These are phyloP conservation scores for Syrrhaptes paradoxus DNA, from an alignment of 2,113 vertebrate genomes.

Conservation along the genomic window DNA sequence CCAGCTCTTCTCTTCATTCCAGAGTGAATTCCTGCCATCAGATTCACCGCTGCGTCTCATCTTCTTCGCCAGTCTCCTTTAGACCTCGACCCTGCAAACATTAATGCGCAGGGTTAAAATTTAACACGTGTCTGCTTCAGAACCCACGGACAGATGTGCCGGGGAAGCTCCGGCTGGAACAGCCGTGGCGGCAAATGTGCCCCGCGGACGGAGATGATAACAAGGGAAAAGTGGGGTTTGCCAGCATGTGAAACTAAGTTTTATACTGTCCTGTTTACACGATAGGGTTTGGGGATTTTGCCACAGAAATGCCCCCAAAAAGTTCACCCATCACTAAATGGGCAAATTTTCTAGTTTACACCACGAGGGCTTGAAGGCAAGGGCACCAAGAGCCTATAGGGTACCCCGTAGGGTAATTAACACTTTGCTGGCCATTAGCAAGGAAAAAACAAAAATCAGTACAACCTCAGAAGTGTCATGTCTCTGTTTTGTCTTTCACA, in stretches of 20 bases:
- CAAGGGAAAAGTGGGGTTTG: neutral
- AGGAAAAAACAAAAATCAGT: neutral
- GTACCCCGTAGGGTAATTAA: neutral
- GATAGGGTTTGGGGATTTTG: neutral
- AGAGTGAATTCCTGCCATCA: neutral
- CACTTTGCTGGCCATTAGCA: neutral
- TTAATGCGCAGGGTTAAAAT: neutral
- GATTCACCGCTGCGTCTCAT: fast-evolving
- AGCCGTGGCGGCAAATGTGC: fast-evolving
- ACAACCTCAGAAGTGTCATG: neutral
- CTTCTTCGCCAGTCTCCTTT: fast-evolving
- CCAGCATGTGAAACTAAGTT: neutral
- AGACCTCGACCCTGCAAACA: neutral
- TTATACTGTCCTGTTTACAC: too few relatives aligned
- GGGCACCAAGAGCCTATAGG: fast-evolving
- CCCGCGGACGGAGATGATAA: fast-evolving
- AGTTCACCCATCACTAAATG: neutral
- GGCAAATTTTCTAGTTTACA: neutral
- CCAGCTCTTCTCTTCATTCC: neutral
- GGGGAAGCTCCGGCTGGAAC: neutral
- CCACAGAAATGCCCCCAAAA: neutral
- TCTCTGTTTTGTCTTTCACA: neutral
- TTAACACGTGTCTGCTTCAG: neutral
- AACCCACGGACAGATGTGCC: fast-evolving
- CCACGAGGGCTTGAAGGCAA: neutral